Evolutionary conservation across 1,140 invertebrate genomes (phyloP).

Genomic region (Drosophila pachea): DNA sequence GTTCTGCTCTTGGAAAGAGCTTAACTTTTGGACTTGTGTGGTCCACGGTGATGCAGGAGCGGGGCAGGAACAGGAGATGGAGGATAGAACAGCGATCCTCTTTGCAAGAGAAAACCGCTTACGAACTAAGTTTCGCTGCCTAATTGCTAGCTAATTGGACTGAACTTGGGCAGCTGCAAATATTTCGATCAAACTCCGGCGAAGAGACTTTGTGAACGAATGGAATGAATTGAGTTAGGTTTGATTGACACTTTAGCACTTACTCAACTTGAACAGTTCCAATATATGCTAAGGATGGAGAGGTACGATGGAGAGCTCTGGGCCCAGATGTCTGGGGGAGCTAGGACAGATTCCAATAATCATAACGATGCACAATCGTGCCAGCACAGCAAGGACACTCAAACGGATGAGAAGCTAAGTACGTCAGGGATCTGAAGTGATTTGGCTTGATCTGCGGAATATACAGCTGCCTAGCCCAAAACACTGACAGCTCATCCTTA

Average conservation of each 20-base stretch:
- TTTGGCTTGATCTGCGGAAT: constrained; percentile 19
- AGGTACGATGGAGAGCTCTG: no score
- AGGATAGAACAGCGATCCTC: constrained; percentile 4
- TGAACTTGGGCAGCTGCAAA: constrained; percentile 6
- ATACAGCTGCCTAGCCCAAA: neutral
- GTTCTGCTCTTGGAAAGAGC: neutral
- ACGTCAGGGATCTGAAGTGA: constrained; percentile 12
- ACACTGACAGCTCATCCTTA: neutral
- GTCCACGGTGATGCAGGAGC: neutral
- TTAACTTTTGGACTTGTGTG: constrained; percentile 8
- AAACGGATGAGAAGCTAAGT: constrained; percentile 6
- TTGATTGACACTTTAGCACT: no score
- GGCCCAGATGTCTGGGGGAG: no score
- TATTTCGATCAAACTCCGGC: neutral
- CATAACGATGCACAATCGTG: no score
- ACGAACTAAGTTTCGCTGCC: constrained; percentile 16
- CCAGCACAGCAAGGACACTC: constrained; percentile 1
- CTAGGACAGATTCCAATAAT: no score
- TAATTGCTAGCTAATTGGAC: constrained; percentile 33
- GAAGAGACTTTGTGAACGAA: no score
- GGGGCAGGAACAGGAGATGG: neutral
- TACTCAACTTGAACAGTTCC: no score
- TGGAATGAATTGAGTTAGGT: no score
- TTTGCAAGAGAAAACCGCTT: constrained; percentile 14
- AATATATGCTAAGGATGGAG: no score